A percentile compares a stretch with the other conserved stretches of the same genome.
These are phyloP conservation scores for Montipora capricornis DNA, from an alignment of 64 coral and sea anemone species.

Conservation along the genomic window DNA sequence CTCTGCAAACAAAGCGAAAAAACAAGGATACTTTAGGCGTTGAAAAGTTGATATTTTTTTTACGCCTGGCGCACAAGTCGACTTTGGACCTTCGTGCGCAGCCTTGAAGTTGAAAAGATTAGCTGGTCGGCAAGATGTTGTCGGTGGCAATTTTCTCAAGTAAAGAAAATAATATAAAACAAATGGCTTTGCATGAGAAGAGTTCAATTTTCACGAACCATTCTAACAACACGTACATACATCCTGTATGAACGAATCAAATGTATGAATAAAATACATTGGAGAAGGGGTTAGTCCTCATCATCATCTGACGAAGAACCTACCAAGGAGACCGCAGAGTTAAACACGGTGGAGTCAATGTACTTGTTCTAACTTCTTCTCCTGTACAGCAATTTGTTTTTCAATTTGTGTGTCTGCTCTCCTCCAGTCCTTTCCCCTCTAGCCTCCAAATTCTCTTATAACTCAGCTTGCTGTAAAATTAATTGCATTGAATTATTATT, in stretches of 20 bases:
- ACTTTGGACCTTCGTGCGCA: too few species aligned
- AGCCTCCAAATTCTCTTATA: slow-evolving; percentile 87
- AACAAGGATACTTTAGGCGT: too few species aligned
- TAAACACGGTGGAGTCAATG: background rate
- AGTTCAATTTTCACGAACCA: too few species aligned
- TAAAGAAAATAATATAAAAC: too few species aligned
- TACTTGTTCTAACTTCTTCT: slow-evolving; percentile 95
- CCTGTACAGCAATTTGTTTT: slow-evolving; percentile 96
- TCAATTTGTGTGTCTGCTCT: slow-evolving; percentile 92
- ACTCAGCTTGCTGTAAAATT: slow-evolving; percentile 88
- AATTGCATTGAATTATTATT: background rate
- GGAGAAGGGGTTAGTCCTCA: background rate
- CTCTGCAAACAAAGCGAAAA: too few species aligned
- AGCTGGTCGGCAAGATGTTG: too few species aligned
- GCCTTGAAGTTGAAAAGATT: too few species aligned
- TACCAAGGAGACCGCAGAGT: background rate
- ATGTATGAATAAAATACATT: background rate
- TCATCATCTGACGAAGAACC: background rate
- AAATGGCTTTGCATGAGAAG: too few species aligned
- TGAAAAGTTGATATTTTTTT: too few species aligned
- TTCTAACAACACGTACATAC: too few species aligned
- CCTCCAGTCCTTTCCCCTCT: slow-evolving; percentile 89
- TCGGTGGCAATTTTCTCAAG: too few species aligned
- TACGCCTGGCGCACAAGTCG: too few species aligned
- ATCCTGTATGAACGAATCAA: background rate